Conservation (phyloP, 2,888 invertebrate species). For the Meteorus colon region DNA sequence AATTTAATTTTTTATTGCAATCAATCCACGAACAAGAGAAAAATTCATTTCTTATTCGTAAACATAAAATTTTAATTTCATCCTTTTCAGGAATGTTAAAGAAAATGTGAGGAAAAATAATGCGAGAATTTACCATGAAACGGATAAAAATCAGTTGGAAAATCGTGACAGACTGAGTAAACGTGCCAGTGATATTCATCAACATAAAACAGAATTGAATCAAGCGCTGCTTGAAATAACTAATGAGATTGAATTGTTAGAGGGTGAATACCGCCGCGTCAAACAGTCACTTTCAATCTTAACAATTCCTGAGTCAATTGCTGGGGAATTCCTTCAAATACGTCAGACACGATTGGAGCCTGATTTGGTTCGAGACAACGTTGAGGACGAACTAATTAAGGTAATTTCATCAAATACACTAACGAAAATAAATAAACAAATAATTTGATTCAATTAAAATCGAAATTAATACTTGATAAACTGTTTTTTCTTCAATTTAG, state of each 20-base stretch:
- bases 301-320: constrained; percentile 84
- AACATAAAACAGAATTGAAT: constrained; percentile 86
- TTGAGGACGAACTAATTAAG: constrained; percentile 85
- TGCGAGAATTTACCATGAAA: constrained; percentile 78
- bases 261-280: constrained; percentile 80
- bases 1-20: background rate
- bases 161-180: constrained; percentile 80
- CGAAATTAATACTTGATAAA: background rate
- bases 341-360: constrained; percentile 81
- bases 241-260: constrained; percentile 81
- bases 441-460: background rate
- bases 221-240: constrained; percentile 80
- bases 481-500: constrained; percentile 51
- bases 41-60: too few relatives aligned
- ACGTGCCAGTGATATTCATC: constrained; percentile 81
- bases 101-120: constrained; percentile 80
- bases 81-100: constrained; percentile 53
- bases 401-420: constrained; percentile 53
- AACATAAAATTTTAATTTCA: too few relatives aligned
- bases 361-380: constrained; percentile 84
- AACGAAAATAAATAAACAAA: background rate
- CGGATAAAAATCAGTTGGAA: constrained; percentile 81
- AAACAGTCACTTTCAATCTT: constrained; percentile 81
- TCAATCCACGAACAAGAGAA: too few relatives aligned
- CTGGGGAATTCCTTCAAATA: constrained; percentile 83